Percentiles rank a stretch among this genome's conserved stretches.
These are phyloP conservation scores for Phalacrocorax aristotelis DNA, from an alignment of 2,113 vertebrate species.

Conservation along the genomic window DNA sequence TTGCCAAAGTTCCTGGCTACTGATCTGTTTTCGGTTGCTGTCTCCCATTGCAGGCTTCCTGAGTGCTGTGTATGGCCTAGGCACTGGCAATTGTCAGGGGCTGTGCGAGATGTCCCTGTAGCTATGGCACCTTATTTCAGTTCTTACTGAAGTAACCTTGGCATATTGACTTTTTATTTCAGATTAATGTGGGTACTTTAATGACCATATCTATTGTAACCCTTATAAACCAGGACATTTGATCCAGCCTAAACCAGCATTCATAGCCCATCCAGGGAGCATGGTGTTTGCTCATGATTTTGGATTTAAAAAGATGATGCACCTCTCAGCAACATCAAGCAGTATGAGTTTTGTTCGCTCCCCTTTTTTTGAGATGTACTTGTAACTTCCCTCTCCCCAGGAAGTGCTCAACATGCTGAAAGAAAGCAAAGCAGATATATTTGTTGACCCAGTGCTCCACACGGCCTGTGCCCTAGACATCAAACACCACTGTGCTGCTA, in stretches of 20 bases:
- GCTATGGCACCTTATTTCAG: neutral
- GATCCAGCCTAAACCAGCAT: neutral
- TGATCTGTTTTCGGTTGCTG: neutral
- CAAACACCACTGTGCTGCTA: conserved; percentile 97
- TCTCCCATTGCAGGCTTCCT: neutral
- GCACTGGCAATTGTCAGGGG: neutral
- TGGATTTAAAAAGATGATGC: neutral
- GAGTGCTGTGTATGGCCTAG: neutral
- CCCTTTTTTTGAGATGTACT: neutral
- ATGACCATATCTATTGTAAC: neutral
- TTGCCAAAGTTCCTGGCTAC: neutral
- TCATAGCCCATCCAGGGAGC: neutral
- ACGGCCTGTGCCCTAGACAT: conserved; percentile 97
- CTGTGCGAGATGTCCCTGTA: neutral
- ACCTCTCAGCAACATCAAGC: neutral
- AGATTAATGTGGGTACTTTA: neutral
- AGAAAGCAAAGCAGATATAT: conserved; percentile 98
- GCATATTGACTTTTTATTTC: neutral
- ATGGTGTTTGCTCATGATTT: neutral
- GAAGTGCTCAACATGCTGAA: conserved; percentile 98
- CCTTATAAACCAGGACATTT: neutral
- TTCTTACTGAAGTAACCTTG: neutral
- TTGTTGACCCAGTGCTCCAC: conserved; percentile 96
- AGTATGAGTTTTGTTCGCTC: neutral
- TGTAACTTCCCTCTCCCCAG: conserved; percentile 65